phyloP scores from a whole-genome alignment of 2,888 invertebrate genomes.

The Cheilosia vernalis region DNA sequence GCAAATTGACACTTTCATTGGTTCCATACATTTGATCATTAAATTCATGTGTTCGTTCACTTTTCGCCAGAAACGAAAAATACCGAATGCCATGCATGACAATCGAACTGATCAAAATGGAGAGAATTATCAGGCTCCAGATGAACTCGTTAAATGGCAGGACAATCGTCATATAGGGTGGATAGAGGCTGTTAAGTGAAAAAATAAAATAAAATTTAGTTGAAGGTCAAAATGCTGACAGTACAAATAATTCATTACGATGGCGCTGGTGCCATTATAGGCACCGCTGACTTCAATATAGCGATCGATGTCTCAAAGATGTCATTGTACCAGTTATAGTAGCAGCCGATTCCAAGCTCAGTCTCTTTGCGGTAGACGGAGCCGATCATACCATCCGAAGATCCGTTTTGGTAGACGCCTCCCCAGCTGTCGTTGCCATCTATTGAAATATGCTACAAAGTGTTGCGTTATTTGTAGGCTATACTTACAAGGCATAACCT shows the following conservation, averaged over 20 bases:
- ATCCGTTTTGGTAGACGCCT: constrained; percentile 80
- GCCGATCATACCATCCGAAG: constrained; percentile 80
- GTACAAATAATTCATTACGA: no score
- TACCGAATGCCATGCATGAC: constrained; percentile 78
- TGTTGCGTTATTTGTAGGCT: not conserved
- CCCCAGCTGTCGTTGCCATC: constrained; percentile 82
- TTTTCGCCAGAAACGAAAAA: constrained; percentile 67
- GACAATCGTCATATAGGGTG: constrained; percentile 80
- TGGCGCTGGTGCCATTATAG: no score
- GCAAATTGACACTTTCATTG: not conserved
- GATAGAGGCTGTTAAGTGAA: constrained; percentile 77
- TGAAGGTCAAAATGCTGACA: not conserved
- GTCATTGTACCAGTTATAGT: constrained; percentile 82
- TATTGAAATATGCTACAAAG: constrained; percentile 67
- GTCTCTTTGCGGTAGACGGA: constrained; percentile 80
- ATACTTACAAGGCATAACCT: constrained; percentile 80
- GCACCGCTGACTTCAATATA: constrained; percentile 81
- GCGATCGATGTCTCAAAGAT: constrained; percentile 80
- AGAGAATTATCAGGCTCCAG: constrained; percentile 78
- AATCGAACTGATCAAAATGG: constrained; percentile 78
- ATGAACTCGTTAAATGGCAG: constrained; percentile 79
- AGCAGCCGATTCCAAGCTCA: constrained; percentile 81
- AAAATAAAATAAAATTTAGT: not conserved
- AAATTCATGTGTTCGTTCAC: not conserved
- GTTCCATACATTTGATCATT: no score